Evolutionary conservation across 23 tunicate genomes (phyloP).

Genomic region (Styela clava): DNA sequence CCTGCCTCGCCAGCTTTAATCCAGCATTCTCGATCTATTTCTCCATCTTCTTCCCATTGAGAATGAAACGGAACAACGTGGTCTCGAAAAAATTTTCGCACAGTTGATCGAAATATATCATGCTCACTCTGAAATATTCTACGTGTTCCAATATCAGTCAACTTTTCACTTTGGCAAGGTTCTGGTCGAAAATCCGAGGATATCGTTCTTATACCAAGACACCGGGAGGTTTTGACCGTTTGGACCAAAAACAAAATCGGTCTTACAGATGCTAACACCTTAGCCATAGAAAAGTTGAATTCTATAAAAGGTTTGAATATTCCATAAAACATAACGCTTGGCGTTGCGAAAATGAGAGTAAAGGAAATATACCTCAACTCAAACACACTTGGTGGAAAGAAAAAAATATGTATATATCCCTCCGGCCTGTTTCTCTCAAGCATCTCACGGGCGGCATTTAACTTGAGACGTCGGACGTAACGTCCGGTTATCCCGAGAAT

Average conservation of each 20-base stretch:
- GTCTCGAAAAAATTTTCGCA: conserved; percentile 84
- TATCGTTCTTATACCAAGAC: not conserved
- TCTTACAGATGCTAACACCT: not conserved
- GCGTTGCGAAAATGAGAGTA: too few species aligned
- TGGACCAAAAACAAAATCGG: not conserved
- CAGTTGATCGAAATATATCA: conserved; percentile 94
- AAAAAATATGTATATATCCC: too few species aligned
- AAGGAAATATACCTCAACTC: too few species aligned
- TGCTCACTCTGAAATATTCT: conserved; percentile 80
- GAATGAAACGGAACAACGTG: conserved; percentile 71
- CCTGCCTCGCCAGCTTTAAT: conserved; percentile 85
- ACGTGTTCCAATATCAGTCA: conserved; percentile 92
- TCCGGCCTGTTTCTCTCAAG: too few species aligned
- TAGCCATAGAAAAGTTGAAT: too few species aligned
- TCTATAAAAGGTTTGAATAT: too few species aligned
- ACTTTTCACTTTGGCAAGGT: conserved; percentile 32
- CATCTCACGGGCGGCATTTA: too few species aligned
- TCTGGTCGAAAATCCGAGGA: conserved; percentile 12
- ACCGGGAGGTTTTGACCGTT: not conserved
- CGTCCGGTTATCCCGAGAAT: too few species aligned
- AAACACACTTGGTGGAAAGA: too few species aligned
- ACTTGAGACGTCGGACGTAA: too few species aligned
- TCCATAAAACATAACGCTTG: too few species aligned
- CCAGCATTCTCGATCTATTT: conserved; percentile 85
- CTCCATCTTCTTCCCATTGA: conserved; percentile 87